These are phyloP conservation scores for Ciona savignyi DNA, from an alignment of 23 tunicate genomes.

Conservation along the genomic window DNA sequence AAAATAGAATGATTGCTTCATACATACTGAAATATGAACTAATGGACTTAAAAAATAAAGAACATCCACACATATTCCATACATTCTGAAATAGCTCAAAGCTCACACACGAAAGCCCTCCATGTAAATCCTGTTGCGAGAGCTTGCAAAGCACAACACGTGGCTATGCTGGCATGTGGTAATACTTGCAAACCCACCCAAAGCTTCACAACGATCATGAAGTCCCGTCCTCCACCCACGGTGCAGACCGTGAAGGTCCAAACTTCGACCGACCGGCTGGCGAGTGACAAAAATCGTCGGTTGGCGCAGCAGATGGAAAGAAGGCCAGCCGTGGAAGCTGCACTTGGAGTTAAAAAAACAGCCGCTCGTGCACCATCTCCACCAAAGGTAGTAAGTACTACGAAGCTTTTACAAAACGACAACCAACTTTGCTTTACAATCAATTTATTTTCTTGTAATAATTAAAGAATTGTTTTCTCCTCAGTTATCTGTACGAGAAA, in stretches of 20 bases:
- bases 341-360: slow-evolving; percentile 2
- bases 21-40: no score
- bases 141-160: not conserved
- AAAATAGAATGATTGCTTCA: no score
- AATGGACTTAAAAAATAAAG: no score
- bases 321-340: slow-evolving; percentile 55
- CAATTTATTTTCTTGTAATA: no score
- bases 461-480: no score
- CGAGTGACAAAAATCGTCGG: slow-evolving; percentile 86
- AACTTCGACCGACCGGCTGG: slow-evolving; percentile 46
- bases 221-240: slow-evolving; percentile 46
- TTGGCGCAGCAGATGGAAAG: slow-evolving; percentile 95
- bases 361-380: not conserved
- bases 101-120: not conserved
- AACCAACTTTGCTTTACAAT: no score
- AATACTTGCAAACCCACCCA: not conserved
- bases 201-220: slow-evolving; percentile 84
- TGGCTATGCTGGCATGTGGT: slow-evolving; percentile 5
- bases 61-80: no score
- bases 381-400: not conserved
- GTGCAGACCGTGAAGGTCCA: slow-evolving; percentile 34
- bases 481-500: not conserved
- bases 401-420: no score
- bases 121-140: not conserved
- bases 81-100: no score